These are phyloP conservation scores for Pentalonia nigronervosa DNA, from an alignment of 1,140 invertebrate genomes.

Conservation along the genomic window DNA sequence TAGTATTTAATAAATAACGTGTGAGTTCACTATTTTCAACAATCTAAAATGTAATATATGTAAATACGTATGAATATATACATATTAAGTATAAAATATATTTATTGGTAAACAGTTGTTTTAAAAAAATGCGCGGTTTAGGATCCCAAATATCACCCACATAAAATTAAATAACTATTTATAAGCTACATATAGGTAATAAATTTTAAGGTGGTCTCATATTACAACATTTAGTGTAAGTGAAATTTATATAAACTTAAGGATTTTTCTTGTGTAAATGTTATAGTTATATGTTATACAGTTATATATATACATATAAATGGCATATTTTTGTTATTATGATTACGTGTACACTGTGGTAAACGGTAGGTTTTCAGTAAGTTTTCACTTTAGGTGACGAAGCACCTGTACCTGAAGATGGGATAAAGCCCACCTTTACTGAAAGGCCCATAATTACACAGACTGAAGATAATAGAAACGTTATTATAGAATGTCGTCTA, in stretches of 20 bases:
- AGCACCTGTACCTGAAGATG: slow-evolving; percentile 86
- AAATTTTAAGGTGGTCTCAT: background rate
- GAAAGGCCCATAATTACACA: slow-evolving; percentile 95
- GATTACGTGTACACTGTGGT: slow-evolving; percentile 5
- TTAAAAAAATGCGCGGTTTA: slow-evolving; percentile 25
- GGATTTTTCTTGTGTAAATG: background rate
- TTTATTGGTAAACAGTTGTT: background rate
- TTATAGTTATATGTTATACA: background rate
- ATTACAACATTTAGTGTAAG: background rate
- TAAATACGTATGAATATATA: background rate
- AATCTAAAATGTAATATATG: background rate
- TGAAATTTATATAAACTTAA: background rate
- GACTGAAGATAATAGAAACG: slow-evolving; percentile 89
- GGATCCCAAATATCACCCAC: background rate
- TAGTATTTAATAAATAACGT: slow-evolving; percentile 33
- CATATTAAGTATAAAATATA: background rate
- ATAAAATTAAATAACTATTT: background rate
- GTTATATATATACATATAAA: background rate
- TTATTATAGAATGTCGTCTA: slow-evolving; percentile 94
- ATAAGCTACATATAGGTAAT: background rate
- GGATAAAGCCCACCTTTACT: slow-evolving; percentile 93
- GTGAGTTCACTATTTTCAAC: background rate
- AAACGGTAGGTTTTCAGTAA: slow-evolving; percentile 57
- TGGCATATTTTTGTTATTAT: background rate
- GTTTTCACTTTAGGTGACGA: slow-evolving; percentile 78